These are phyloP conservation scores for Paramisgurnus dabryanus DNA, from an alignment of 2,113 vertebrate genomes.

Conservation along the genomic window DNA sequence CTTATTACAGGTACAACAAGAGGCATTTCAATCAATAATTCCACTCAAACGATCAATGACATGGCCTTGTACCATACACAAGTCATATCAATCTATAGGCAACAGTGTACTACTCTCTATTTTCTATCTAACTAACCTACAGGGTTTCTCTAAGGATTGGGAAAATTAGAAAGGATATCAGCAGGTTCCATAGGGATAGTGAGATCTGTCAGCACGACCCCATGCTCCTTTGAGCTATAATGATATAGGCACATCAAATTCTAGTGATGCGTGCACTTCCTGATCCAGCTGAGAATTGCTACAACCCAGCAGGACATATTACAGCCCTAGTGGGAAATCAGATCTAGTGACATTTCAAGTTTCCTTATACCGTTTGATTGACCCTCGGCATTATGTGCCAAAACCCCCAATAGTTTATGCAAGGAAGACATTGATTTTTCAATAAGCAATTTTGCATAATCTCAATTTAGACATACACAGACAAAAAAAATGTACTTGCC, in stretches of 20 bases:
- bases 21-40: no score
- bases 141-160: background rate
- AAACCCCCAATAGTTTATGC: no score
- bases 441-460: no score
- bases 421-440: no score
- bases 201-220: background rate
- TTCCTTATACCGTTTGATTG: no score
- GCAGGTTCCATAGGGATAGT: background rate
- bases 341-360: background rate
- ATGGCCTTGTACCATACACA: background rate
- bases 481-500: no score
- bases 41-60: no score
- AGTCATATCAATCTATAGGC: background rate
- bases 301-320: background rate
- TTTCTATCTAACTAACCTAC: background rate
- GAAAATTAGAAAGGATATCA: background rate
- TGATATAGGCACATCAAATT: slow-evolving; percentile 3
- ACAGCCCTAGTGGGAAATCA: background rate
- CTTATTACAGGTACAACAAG: no score
- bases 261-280: background rate
- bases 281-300: background rate
- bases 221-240: background rate
- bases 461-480: no score
- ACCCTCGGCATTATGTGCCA: no score
- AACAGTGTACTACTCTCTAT: background rate